Evolutionary conservation across 2,888 invertebrate species (phyloP), one percentile per base, ranked within the genome.

Genomic region (Pachliopta kotzebuea): DNA sequence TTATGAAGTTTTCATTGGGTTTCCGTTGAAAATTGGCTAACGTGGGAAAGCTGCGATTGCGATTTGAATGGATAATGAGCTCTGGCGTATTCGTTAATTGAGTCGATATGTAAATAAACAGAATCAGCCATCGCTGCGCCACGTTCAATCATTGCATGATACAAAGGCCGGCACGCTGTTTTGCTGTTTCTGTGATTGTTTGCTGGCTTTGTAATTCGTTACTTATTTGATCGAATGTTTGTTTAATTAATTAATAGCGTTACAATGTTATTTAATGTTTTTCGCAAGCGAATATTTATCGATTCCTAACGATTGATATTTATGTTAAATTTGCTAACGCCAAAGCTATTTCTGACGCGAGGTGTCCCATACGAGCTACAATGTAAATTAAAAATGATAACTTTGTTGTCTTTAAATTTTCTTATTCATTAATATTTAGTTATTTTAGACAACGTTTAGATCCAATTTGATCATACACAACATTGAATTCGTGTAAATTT

Each of bases 1-100:
- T 85, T 88, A 90, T 88, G 86, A 87, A 90, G 85, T 88, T 88
- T 86, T 79, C 86, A 86, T 83, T 80, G 83, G 81, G 83, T 83
- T 85, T 82, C 81, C 84, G 75, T 74, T 79, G 79, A 79, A 87
- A 86, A 88, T 85, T 84, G 80, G 81, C 84, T 85, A 85, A 86
- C 84, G 85, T 84, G 83, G 82, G 79, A 84, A 80, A 79, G 79
- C 83, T 83, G 80, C 77, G 78, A 83, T 80, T 85, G 84, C 83
- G 83, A 85, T 87, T 89, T 88, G 88, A 88, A 89, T 88, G 81
- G 85, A 78, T 89, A 88, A 89, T 89, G 84, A 87, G 85, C 78
- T 76, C 70, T 75, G 73, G 80, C 79, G 82, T 82, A 81, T 82
- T 83, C 79, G 85, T 85, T 88, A 89, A 90, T 88, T 88, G 85